Evolutionary conservation across 2,113 vertebrate species (phyloP), one percentile per base, ranked within the genome.

Genomic region (Mellivora capensis): DNA sequence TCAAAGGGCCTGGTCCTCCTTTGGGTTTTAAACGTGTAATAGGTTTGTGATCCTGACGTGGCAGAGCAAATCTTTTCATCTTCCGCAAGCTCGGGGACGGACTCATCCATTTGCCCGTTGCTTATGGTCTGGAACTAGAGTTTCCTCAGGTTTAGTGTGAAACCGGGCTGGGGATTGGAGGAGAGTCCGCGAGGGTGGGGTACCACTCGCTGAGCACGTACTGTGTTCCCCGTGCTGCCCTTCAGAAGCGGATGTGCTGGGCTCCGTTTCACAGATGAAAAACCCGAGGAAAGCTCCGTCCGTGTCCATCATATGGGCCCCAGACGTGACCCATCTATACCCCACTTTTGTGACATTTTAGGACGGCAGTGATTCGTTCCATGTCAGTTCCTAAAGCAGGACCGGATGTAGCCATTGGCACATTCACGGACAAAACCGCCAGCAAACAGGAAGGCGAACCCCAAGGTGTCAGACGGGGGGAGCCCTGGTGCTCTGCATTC

Each of bases 41-140:
- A 94, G 98, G 94, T 98, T 94, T 96, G 97, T 54, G 96, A 98
- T 98, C 97, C 97, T n/a, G 5, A 91, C 27, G 31, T 29, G 71
- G 6, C 0, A 31, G 96, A 98, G 87, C 57, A 69, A 64, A 29
- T 64, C 74, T 97, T 98, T 84, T 96, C 93, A 71, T 90, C 96
- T 90, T 59, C 23, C 47, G 90, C 27, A 72, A 83, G 92, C 91
- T 77, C 76, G 25, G 76, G 3, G 0, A 1, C 0, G 61, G 92
- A 25, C 85, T 7, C 69, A 47, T 52, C 86, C 82, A 87, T 62
- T 42, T 18, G 29, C 44, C 27, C 34, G 21, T 39, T 94, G 81
- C 93, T 13, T n/a, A 15, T 0, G 31, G 37, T 10, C n/a, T 27
- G 83, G 94, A 92, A 44, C 88, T 80, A 20, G 17, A 3, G 87